These are phyloP conservation scores for Linnaemya vulpina DNA, from an alignment of 2,888 invertebrate species.

Conservation along the genomic window DNA sequence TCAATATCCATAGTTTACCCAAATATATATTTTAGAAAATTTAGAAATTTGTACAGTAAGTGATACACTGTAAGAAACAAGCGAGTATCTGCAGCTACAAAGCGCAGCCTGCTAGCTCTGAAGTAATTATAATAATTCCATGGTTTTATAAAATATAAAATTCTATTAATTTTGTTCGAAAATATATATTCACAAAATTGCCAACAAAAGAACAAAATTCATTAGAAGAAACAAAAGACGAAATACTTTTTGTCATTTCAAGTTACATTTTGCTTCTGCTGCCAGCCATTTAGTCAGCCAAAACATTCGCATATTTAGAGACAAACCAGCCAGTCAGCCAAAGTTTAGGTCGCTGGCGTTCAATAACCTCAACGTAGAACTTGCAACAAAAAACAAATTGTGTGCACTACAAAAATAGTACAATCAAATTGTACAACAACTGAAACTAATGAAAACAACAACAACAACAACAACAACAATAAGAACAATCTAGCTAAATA, in stretches of 20 bases:
- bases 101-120: too few species aligned
- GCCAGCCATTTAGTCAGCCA: conserved; percentile 65
- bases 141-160: too few species aligned
- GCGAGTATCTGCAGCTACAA: too few species aligned
- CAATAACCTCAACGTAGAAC: conserved; percentile 77
- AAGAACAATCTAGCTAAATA: conserved; percentile 40
- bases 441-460: conserved; percentile 7
- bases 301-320: conserved; percentile 63
- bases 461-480: conserved; percentile 26
- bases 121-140: too few species aligned
- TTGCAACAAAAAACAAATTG: conserved; percentile 56
- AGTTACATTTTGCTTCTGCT: conserved; percentile 31
- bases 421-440: conserved; percentile 68
- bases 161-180: too few species aligned
- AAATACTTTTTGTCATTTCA: conserved; percentile 23
- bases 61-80: too few species aligned
- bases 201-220: background rate
- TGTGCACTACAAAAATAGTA: conserved; percentile 70
- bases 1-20: too few species aligned
- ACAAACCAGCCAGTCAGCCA: conserved; percentile 74
- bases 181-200: background rate
- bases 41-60: too few species aligned
- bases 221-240: background rate
- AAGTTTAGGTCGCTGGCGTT: conserved; percentile 81
- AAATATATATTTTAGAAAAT: too few species aligned